Base-by-base conservation (phyloP, 1,140 invertebrate genomes). In the Pseudachorutes palmiensis region DNA sequence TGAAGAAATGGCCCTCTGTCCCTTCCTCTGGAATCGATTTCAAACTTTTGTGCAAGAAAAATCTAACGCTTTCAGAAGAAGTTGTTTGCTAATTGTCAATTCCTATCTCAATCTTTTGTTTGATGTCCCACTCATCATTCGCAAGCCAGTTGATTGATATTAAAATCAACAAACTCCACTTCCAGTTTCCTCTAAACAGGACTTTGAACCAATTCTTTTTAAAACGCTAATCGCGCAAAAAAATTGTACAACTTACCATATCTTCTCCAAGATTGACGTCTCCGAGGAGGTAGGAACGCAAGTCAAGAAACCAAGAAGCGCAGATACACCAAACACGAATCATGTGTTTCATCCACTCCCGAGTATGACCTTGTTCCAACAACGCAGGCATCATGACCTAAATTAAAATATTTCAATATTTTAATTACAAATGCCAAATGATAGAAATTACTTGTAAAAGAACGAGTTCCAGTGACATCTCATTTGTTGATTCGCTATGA, bases 351-450 rank as follows among this genome's bases (percentile, higher is more conserved):
- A 98, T 78, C 91, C 94, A 97, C 0, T 87, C 88, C 9, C 94
- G 82, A 0, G 94, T 95, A 75, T 98, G 93, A 0, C 91, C 92
- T 78, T 99, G 95, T 76, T 99, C 96, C 45, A 99, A 79, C 55
- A 99, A 81, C 0, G 95, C 94, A 3, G 96, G 96, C 45, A 98
- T 91, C 22, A 98, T 93, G 2, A 63, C 51, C 51, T 55, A 55
- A 55, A 83, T 88, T 73, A 12, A 19, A 45, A 45, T 45, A 12
- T 45, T 45, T 45, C 19, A 12, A 45, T 12, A 45, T 19, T 57
- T 60, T 31, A 28, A 48, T 24, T 71, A 60, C 30, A 2, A 24
- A 49, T 28, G 26, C 5, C 59, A 16, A 69, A 96, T 96, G 49
- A 99, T 92, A 24, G 98, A 12, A 12, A 45, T 93, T 28, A 87